These are phyloP conservation scores for Condylostylus longicornis DNA, from an alignment of 1,140 invertebrate genomes.

Conservation along the genomic window DNA sequence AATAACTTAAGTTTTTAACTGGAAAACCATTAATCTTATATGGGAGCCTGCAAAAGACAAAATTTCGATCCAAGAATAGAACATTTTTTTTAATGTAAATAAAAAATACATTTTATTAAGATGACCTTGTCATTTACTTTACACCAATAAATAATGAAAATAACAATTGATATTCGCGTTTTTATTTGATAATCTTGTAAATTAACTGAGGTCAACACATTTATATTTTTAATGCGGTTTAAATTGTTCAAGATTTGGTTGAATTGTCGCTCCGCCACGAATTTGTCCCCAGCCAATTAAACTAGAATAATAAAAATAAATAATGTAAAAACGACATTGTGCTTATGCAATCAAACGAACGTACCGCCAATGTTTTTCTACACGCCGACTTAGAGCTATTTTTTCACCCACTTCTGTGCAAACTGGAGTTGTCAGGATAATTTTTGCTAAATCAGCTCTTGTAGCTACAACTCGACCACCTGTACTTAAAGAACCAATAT, in stretches of 20 bases:
- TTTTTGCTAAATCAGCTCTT: constrained; percentile 95
- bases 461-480: constrained; percentile 93
- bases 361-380: constrained; percentile 98
- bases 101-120: no score
- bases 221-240: no score
- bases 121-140: no score
- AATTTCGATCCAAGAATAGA: no score
- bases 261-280: constrained; percentile 58
- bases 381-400: constrained; percentile 91
- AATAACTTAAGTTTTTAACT: no score
- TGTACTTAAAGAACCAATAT: constrained; percentile 97
- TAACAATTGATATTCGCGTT: no score
- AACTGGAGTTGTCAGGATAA: constrained; percentile 90
- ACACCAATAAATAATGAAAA: no score
- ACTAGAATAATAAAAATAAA: constrained; percentile 35
- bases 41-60: no score
- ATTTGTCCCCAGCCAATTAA: constrained; percentile 97
- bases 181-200: no score
- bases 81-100: no score
- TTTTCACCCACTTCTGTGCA: constrained; percentile 98
- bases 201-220: no score
- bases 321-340: not conserved
- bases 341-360: constrained; percentile 5
- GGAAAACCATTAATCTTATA: no score
- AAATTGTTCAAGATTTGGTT: constrained; percentile 26